Conservation (phyloP, 64 coral and sea anemone genomes). For the Montipora foliosa region DNA sequence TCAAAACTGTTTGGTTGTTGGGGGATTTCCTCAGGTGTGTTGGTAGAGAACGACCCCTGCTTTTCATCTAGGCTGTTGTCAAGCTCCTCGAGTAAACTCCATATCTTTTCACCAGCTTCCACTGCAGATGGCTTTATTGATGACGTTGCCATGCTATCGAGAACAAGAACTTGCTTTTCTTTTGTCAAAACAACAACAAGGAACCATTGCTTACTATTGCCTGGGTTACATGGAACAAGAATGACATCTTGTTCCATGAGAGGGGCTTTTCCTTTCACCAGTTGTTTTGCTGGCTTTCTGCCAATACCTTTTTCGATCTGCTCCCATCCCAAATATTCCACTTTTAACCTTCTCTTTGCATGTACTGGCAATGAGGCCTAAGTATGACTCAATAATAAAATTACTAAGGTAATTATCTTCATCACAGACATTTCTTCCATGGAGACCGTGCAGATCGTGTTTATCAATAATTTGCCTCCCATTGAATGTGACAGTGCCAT, state of each 20-base stretch:
- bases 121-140: neutral
- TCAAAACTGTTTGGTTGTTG: too few species aligned
- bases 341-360: constrained; percentile 24
- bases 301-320: constrained; percentile 44
- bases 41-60: too few species aligned
- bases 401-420: constrained; percentile 70
- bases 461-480: constrained; percentile 22
- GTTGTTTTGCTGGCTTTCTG: neutral
- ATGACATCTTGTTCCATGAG: constrained; percentile 58
- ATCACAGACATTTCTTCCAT: constrained; percentile 18
- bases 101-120: too few species aligned
- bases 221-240: constrained; percentile 65
- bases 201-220: constrained; percentile 48
- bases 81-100: too few species aligned
- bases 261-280: constrained; percentile 52
- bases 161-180: constrained; percentile 32
- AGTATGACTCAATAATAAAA: constrained; percentile 65
- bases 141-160: constrained; percentile 22
- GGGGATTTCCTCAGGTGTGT: too few species aligned
- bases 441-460: constrained; percentile 45
- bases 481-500: constrained; percentile 39
- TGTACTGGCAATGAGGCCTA: constrained; percentile 33
- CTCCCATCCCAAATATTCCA: constrained; percentile 61
- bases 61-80: too few species aligned
- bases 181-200: constrained; percentile 50